Evolutionary conservation across 2,888 invertebrate genomes (phyloP).

Genomic region (Lampropteryx suffumata): DNA sequence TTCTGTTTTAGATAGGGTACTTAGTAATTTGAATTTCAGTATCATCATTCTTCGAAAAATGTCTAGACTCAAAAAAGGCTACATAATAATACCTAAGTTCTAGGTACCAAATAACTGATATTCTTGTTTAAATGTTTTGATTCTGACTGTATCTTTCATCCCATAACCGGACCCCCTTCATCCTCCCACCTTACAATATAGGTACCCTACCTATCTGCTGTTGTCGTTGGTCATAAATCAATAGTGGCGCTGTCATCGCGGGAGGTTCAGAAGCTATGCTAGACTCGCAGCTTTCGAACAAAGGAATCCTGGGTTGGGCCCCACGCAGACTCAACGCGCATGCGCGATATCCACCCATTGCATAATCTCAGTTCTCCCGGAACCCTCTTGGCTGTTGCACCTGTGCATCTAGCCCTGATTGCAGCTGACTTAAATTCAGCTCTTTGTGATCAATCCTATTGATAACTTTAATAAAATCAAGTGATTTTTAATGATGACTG

Average conservation of each 20-base stretch:
- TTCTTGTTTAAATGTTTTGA: constrained; percentile 8
- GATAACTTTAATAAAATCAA: neutral
- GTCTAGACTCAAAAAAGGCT: no score
- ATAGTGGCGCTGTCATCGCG: constrained; percentile 21
- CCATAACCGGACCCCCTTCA: neutral
- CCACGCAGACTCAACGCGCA: constrained; percentile 24
- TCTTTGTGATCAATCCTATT: neutral
- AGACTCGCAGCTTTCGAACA: constrained; percentile 22
- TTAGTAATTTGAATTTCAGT: no score
- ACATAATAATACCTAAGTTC: no score
- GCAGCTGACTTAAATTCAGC: constrained; percentile 15
- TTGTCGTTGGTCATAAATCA: constrained; percentile 16
- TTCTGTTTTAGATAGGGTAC: no score
- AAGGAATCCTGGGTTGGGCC: constrained; percentile 20
- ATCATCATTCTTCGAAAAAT: no score
- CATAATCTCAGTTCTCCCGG: constrained; percentile 20
- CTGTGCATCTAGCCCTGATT: constrained; percentile 2
- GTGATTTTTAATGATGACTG: constrained; percentile 3
- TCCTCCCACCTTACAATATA: constrained; percentile 3
- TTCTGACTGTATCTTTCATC: constrained; percentile 3
- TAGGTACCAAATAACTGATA: no score
- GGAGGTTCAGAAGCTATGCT: constrained; percentile 12
- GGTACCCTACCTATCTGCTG: neutral
- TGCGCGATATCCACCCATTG: constrained; percentile 18
- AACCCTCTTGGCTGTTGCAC: constrained; percentile 10